Evolutionary conservation across 23 tunicate species (phyloP).

Genomic region (Ascidia mentula): DNA sequence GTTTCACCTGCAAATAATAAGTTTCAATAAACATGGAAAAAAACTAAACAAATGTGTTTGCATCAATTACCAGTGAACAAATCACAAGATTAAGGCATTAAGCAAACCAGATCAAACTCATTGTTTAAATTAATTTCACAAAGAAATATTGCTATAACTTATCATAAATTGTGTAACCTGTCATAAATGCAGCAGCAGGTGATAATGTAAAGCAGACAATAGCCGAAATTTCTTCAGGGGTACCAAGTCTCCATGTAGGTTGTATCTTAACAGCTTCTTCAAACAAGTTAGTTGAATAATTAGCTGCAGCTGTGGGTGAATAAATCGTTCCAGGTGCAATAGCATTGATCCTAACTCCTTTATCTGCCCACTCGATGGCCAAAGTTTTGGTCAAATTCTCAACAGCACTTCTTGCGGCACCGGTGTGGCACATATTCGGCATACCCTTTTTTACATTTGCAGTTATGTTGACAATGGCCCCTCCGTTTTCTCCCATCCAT

Average conservation of each 20-base stretch:
- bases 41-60: not conserved
- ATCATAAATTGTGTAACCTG: slow-evolving; percentile 26
- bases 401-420: slow-evolving; percentile 88
- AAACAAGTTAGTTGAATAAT: slow-evolving; percentile 55
- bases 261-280: slow-evolving; percentile 32
- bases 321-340: slow-evolving; percentile 93
- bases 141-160: not conserved
- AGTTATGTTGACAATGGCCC: slow-evolving; percentile 82
- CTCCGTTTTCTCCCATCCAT: slow-evolving; percentile 87
- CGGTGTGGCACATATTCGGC: slow-evolving; percentile 71
- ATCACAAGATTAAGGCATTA: not conserved
- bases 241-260: slow-evolving; percentile 83
- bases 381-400: slow-evolving; percentile 78
- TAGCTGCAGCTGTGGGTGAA: slow-evolving; percentile 82
- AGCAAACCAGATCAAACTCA: not conserved
- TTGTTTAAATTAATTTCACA: not conserved
- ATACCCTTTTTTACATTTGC: slow-evolving; percentile 67
- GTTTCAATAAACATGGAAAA: not conserved
- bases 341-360: slow-evolving; percentile 78
- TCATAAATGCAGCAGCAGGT: slow-evolving; percentile 77
- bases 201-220: slow-evolving; percentile 76
- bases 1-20: slow-evolving; percentile 73
- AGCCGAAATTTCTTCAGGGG: slow-evolving; percentile 72
- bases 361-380: slow-evolving; percentile 80
- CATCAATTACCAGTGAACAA: not conserved